A percentile compares a stretch with the other conserved stretches of the same genome.
phyloP scores from a whole-genome alignment of 2,888 invertebrate genomes.

The Timandra comae region DNA sequence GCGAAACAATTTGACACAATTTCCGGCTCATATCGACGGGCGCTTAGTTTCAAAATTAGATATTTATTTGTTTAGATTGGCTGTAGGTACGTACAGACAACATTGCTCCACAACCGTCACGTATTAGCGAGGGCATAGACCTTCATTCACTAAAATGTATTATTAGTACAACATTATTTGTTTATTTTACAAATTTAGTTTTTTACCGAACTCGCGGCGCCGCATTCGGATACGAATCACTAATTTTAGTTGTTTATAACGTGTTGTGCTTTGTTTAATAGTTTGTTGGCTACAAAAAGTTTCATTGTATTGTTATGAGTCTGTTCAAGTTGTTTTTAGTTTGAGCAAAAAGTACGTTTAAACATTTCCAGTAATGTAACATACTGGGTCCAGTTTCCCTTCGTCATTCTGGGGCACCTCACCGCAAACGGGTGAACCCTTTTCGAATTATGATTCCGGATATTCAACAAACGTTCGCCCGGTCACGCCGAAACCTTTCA shows the following conservation, averaged over 20 bases:
- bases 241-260: no score
- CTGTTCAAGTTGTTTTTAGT: no score
- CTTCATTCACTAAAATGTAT: constrained; percentile 5
- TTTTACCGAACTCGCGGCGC: not conserved
- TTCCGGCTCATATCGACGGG: not conserved
- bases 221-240: no score
- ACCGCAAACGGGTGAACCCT: not conserved
- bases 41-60: constrained; percentile 7
- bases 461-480: not conserved
- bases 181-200: constrained; percentile 12
- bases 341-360: no score
- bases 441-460: not conserved
- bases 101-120: constrained; percentile 5
- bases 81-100: not conserved
- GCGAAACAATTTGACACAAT: not conserved
- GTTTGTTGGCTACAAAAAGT: no score
- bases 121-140: constrained; percentile 9
- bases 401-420: constrained; percentile 1
- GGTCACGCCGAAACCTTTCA: constrained; percentile 1
- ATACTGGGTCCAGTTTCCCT: no score
- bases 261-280: no score
- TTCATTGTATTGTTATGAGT: no score
- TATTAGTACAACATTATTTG: constrained; percentile 7
- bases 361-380: no score
- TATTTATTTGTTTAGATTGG: not conserved